These are phyloP conservation scores for Ascaphus truei DNA, from an alignment of 2,113 vertebrate genomes.

Conservation along the genomic window DNA sequence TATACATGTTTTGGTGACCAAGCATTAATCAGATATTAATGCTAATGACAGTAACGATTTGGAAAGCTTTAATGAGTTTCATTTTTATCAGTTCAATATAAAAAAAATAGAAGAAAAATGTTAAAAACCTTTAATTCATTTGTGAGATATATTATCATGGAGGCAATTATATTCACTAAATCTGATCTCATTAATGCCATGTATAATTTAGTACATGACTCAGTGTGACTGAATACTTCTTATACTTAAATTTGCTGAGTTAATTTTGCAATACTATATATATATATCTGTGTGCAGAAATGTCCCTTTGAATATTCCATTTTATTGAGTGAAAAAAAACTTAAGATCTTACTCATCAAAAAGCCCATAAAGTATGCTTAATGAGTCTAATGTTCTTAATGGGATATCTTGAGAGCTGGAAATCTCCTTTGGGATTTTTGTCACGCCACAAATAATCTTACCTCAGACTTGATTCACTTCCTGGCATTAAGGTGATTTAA, in stretches of 20 bases:
- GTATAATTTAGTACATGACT: neutral
- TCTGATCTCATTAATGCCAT: neutral
- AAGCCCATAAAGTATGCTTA: neutral
- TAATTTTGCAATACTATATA: neutral
- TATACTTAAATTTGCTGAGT: neutral
- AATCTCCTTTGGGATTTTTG: neutral
- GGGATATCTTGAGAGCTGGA: neutral
- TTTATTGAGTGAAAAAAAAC: neutral
- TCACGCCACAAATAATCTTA: neutral
- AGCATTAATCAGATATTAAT: no score
- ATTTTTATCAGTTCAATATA: neutral
- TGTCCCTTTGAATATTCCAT: neutral
- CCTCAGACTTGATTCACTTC: neutral
- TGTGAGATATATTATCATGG: neutral
- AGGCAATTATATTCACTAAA: neutral
- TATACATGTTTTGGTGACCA: no score
- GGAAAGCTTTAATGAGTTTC: no score
- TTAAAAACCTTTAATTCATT: neutral
- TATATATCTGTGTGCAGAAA: neutral
- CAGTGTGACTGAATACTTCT: neutral
- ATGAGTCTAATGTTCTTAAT: neutral
- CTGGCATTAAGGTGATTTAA: no score
- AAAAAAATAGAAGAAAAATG: neutral
- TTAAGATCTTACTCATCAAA: neutral
- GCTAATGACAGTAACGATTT: no score